Conservation (phyloP, 2,888 invertebrate genomes). For the Sialis fuliginosa region DNA sequence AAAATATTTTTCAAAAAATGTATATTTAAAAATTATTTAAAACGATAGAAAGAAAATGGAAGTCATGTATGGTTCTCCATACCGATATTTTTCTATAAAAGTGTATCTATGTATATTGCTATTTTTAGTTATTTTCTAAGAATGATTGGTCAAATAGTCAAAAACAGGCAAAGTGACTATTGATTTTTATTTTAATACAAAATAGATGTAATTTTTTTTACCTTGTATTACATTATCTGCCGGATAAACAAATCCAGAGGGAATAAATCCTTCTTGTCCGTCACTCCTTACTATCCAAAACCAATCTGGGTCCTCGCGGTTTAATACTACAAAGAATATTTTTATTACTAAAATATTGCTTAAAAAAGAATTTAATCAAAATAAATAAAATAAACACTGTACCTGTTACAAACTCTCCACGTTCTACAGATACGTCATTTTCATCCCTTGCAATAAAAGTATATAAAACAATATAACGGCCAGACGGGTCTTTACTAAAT, state of each 20-base stretch:
- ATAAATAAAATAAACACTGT: constrained; percentile 5
- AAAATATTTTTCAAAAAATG: no score
- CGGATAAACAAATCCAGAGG: constrained; percentile 86
- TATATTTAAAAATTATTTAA: no score
- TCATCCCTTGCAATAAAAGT: constrained; percentile 86
- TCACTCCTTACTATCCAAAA: constrained; percentile 89
- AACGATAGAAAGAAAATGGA: no score
- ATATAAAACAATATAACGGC: constrained; percentile 81
- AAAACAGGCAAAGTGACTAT: no score
- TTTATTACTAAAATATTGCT: no score
- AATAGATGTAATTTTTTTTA: constrained; percentile 13
- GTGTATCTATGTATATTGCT: no score
- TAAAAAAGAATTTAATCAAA: no score
- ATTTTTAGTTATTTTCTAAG: no score
- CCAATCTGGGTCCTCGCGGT: constrained; percentile 92
- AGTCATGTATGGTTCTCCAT: no score
- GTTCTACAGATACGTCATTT: constrained; percentile 83
- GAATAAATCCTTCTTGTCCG: constrained; percentile 90
- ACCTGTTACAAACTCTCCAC: constrained; percentile 88
- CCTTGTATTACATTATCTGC: constrained; percentile 60
- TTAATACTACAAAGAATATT: constrained; percentile 43
- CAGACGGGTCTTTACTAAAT: constrained; percentile 68
- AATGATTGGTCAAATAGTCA: no score
- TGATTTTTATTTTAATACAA: constrained; percentile 2
- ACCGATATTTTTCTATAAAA: no score